These are phyloP conservation scores for Campoplex nolae DNA, from an alignment of 2,888 invertebrate genomes.

Conservation along the genomic window DNA sequence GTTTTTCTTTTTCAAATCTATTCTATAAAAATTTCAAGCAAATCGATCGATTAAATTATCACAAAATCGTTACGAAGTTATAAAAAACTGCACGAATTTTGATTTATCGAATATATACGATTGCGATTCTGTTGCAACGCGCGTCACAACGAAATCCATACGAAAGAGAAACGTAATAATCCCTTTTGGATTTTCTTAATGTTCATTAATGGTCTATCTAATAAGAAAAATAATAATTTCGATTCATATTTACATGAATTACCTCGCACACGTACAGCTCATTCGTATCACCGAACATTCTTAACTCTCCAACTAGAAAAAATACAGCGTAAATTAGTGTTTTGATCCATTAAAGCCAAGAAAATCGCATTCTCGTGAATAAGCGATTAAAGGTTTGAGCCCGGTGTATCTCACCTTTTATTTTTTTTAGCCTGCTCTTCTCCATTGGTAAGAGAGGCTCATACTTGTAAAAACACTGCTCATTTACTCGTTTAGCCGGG, in stretches of 20 bases:
- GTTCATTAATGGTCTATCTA: background rate
- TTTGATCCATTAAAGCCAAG: background rate
- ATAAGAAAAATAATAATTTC: background rate
- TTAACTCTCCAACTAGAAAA: background rate
- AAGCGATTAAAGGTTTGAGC: background rate
- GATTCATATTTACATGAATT: background rate
- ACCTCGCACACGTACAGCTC: background rate
- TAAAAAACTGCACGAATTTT: background rate
- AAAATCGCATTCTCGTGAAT: background rate
- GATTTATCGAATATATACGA: background rate
- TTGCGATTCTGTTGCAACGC: background rate
- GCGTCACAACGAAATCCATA: background rate
- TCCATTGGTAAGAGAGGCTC: constrained; percentile 4
- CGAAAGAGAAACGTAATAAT: background rate
- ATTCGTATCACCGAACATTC: background rate
- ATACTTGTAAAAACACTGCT: constrained; percentile 13
- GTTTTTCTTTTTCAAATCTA: background rate
- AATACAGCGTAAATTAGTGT: background rate
- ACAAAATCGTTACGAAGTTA: background rate
- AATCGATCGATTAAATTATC: background rate
- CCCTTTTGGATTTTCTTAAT: background rate
- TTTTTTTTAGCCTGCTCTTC: background rate
- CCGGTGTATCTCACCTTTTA: background rate
- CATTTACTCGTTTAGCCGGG: constrained; percentile 31
- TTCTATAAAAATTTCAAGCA: background rate